Base-by-base conservation (phyloP, 2,797 vertebrate genomes). In the Podarcis lilfordi region DNA sequence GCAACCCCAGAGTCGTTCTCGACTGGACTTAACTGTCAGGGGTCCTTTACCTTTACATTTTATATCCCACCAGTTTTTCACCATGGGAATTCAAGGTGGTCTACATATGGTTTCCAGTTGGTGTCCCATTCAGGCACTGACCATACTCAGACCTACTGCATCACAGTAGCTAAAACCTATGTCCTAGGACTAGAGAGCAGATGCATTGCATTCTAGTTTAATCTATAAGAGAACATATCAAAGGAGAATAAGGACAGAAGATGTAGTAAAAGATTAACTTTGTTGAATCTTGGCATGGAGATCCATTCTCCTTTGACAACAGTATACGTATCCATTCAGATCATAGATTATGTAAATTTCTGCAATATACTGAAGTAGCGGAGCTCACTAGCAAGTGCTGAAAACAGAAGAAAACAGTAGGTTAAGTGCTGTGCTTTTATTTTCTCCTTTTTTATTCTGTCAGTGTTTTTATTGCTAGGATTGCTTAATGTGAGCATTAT, bases 401-500 rank as follows among this genome's bases (percentile, higher is more conserved):
- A 68, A 72, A 91, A 89, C 32, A 87, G 74, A 91, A 89, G 64
- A 74, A 84, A 74, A 0, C 83, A 87, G 61, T 84, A 69, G 15
- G 32, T 84, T 78, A 88, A 82, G 74, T 82, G 75, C 29, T 79
- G 27, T 8, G 25, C 80, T 82, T 88, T 82, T 66, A 68, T 88
- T 88, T 82, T 69, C 86, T 81, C 79, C 78, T 68, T 75, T 87
- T 76, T 88, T 82, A 88, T 88, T 77, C 72, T 88, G 72, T 83
- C 80, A 78, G 80, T 40, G 43, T 68, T 83, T 81, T 83, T 82
- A 83, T 80, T 72, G 87, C 27, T 40, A 72, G 43, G 76, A 72
- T 88, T 84, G 64, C 59, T 71, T 84, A 88, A 79, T 79, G 37
- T 84, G 82, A 79, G 76, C 87, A 80, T 71, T 78, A 84, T 84